Conservation (phyloP, 2,113 vertebrate species). For the Acanthisitta chloris region DNA sequence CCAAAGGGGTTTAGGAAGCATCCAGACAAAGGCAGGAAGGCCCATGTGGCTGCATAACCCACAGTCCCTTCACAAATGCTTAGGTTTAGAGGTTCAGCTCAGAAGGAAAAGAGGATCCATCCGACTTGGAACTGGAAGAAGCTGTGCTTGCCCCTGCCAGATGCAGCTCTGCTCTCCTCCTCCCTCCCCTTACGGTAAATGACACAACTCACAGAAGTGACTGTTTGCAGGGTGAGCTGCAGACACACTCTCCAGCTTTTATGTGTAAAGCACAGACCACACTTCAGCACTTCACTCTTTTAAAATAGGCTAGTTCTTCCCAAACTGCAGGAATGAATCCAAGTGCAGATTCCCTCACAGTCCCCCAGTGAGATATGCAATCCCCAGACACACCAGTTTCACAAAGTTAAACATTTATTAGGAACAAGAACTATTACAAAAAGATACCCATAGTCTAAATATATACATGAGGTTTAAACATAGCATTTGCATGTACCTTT, state of each 20-base stretch:
- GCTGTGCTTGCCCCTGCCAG: neutral
- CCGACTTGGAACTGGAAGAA: neutral
- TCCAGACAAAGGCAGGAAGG: neutral
- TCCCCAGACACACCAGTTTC: neutral
- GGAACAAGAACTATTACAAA: constrained; percentile 67
- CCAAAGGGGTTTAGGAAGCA: neutral
- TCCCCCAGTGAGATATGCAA: neutral
- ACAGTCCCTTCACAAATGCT: neutral
- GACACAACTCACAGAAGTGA: neutral
- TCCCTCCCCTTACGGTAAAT: neutral
- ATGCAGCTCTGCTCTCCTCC: neutral
- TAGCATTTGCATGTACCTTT: constrained; percentile 74
- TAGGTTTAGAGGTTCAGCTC: neutral
- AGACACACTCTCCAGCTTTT: neutral
- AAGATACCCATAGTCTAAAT: constrained; percentile 73
- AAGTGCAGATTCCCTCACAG: neutral
- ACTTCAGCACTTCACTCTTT: neutral
- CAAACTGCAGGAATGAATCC: neutral
- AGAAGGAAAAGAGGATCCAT: neutral
- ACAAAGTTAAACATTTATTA: constrained; percentile 72
- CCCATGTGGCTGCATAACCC: neutral
- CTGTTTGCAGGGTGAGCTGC: neutral
- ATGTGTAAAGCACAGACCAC: neutral
- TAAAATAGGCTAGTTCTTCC: neutral
- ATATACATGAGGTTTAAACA: constrained; percentile 77